Percentiles rank a stretch among this genome's conserved stretches.
Conservation (phyloP, 1,140 invertebrate species). For the Drosophila orosa region DNA sequence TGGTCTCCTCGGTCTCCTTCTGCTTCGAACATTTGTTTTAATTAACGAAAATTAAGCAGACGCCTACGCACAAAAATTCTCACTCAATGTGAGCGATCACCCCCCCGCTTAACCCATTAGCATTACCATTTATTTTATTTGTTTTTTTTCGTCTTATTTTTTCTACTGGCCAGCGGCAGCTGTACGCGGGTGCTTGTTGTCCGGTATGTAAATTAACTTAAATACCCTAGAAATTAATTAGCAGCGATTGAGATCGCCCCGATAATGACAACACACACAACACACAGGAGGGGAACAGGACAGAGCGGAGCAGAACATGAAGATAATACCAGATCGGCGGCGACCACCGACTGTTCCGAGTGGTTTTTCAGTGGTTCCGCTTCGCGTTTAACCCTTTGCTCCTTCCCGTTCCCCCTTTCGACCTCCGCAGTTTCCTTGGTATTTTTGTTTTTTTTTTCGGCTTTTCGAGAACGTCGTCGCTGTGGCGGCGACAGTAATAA, state of each 20-base stretch:
- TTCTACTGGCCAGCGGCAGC: slow-evolving; percentile 21
- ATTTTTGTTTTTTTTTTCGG: neutral
- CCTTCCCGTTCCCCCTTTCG: neutral
- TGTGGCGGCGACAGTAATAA: slow-evolving; percentile 77
- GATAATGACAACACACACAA: slow-evolving; percentile 66
- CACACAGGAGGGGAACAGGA: slow-evolving; percentile 10
- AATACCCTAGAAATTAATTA: slow-evolving; percentile 83
- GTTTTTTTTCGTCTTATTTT: neutral
- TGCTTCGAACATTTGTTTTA: slow-evolving; percentile 68
- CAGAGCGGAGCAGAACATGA: slow-evolving; percentile 3
- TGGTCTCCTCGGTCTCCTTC: neutral
- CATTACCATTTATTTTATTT: slow-evolving; percentile 8
- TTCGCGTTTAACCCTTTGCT: slow-evolving; percentile 54
- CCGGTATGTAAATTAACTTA: slow-evolving; percentile 81
- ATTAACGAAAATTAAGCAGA: slow-evolving; percentile 74
- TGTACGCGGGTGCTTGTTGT: slow-evolving; percentile 69
- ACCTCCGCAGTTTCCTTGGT: neutral
- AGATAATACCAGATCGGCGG: slow-evolving; percentile 14
- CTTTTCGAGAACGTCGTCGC: slow-evolving; percentile 45
- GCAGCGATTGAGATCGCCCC: slow-evolving; percentile 77
- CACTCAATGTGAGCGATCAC: slow-evolving; percentile 10
- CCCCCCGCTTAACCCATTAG: slow-evolving; percentile 7
- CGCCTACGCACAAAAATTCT: slow-evolving; percentile 16
- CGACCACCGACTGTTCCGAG: slow-evolving; percentile 71
- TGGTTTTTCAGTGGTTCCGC: slow-evolving; percentile 53